Percentiles rank a stretch among this genome's conserved stretches.
Conservation (phyloP, 2,113 vertebrate species). For the Heteronetta atricapilla region DNA sequence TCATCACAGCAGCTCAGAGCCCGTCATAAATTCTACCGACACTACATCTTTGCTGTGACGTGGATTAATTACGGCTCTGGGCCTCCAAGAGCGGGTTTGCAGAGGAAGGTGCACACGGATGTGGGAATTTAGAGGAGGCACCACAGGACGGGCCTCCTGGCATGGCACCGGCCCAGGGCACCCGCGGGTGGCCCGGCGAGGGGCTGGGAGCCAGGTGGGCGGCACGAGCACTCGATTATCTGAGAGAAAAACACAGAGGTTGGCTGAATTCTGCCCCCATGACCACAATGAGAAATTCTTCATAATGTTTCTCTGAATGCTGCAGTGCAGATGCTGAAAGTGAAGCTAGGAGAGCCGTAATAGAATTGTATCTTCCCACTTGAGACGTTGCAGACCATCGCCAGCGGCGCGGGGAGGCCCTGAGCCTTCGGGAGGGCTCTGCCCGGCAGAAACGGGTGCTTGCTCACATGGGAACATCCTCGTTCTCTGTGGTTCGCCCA, state of each 20-base stretch:
- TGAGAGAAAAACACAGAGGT: neutral
- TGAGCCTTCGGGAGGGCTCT: neutral
- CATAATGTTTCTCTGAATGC: conserved; percentile 27
- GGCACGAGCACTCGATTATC: neutral
- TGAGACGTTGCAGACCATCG: conserved; percentile 2
- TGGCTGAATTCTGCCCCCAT: neutral
- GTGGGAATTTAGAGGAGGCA: conserved; percentile 23
- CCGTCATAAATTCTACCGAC: conserved; percentile 74
- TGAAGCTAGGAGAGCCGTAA: conserved; percentile 16
- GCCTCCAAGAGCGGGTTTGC: conserved; percentile 50
- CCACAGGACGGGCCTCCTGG: neutral
- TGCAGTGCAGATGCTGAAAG: conserved; percentile 46
- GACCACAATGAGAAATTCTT: conserved; percentile 22
- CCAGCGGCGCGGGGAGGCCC: fast-evolving
- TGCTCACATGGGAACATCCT: neutral
- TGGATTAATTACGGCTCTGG: conserved; percentile 72
- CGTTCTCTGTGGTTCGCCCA: neutral
- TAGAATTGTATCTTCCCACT: conserved; percentile 26
- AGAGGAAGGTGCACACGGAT: conserved; percentile 18
- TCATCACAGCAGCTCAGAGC: conserved; percentile 64
- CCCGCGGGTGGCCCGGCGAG: neutral
- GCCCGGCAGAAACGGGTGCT: fast-evolving
- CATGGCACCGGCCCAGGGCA: neutral
- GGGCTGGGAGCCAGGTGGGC: neutral
- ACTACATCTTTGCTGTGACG: conserved; percentile 63